Evolutionary conservation across 2,113 vertebrate genomes (phyloP), one percentile per base, ranked within the genome.

Genomic region (Hippocampus mohnikei): DNA sequence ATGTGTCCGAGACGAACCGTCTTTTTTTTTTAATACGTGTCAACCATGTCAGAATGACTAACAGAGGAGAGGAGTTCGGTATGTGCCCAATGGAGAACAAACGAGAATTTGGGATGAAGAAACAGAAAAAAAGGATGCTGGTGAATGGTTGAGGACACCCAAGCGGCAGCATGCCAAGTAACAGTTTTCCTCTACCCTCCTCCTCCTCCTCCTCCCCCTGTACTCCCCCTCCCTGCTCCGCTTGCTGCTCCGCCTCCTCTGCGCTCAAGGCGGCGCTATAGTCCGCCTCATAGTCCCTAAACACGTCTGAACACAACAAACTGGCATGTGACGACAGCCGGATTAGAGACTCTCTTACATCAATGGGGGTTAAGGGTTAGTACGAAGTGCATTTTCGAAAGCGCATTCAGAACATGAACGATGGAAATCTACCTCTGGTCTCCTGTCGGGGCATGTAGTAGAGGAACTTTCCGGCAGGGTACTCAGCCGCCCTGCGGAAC

Each of bases 401-500:
- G 4, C 12, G 1, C 6, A 20, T 9, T 58, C 4, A 58, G 55
- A 25, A 58, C 3, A 13, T 1, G 4, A 58, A 58, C 13, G 23
- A 55, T 23, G 55, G 3, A 18, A 5, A 60, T 58, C 3, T 91
- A 98, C 96, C 96, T 95, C 90, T 76, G 6, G 83, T 91, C 0
- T 95, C 95, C 60, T 91, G 90, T 20, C 83, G 92, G 44, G 91
- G 91, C 61, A 95, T 83, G 79, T 93, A 95, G 89, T 95, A 98
- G 69, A 96, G 85, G 89, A 98, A 98, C 85, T 94, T 93, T 70
- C 95, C 95, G 0, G 93, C 77, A 25, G 94, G 93, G 74, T 94
- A 91, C 78, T 98, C 95, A 0, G 94, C 93, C 0, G 97, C 95
- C 78, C 94, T 91, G 41, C 96, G 94, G 86, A 97, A 98, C 97